These are phyloP conservation scores for Australoheros scitulus DNA, from an alignment of 2,113 vertebrate species.

Conservation along the genomic window DNA sequence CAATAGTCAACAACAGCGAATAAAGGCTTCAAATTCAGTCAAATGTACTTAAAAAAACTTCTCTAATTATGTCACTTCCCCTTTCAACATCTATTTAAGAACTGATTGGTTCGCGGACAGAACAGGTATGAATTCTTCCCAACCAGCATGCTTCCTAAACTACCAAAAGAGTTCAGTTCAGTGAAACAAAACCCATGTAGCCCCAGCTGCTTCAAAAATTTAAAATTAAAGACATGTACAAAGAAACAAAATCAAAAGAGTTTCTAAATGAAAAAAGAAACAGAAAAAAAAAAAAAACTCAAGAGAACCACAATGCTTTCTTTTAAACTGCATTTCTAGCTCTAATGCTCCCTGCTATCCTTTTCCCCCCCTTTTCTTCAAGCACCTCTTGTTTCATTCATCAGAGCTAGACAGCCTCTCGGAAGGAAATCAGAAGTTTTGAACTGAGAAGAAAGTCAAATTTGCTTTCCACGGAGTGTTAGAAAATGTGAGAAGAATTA, in stretches of 20 bases:
- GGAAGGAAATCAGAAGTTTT: background rate
- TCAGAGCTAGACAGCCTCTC: background rate
- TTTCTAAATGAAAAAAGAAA: background rate
- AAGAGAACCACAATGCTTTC: background rate
- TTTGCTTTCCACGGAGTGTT: background rate
- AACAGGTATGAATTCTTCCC: background rate
- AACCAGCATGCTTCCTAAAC: background rate
- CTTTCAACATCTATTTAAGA: background rate
- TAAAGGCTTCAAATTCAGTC: background rate
- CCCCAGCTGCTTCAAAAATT: background rate
- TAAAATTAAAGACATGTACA: background rate
- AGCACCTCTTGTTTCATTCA: constrained; percentile 2
- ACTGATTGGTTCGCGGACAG: background rate
- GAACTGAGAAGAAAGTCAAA: background rate
- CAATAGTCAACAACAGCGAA: background rate
- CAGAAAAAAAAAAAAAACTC: background rate
- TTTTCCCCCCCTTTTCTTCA: background rate
- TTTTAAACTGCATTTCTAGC: background rate
- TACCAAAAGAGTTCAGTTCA: background rate
- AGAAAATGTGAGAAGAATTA: background rate
- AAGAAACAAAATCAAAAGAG: background rate
- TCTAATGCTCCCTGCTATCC: background rate
- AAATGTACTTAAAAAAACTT: background rate
- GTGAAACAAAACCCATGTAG: background rate
- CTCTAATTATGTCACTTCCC: background rate